Evolutionary conservation across 92 coral and sea anemone species (phyloP), one percentile per base, ranked within the genome.

Genomic region (Parazoanthus swiftii): DNA sequence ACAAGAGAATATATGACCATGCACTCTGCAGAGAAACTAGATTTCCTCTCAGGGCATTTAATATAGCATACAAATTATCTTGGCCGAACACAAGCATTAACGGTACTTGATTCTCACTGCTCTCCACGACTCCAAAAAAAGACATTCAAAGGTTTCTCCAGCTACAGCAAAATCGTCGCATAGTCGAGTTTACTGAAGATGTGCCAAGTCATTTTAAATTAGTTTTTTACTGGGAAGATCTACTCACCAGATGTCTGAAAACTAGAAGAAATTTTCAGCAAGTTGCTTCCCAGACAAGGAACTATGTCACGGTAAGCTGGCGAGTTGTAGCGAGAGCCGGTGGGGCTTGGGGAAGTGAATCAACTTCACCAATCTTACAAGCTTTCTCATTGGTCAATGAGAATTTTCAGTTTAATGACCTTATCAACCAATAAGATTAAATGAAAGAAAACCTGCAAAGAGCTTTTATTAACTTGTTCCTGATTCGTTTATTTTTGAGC

Each of bases 401-500:
- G 39, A 74, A 14, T 13, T 14, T 10, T 74, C 44, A 13, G 10
- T 2, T 13, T 29, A 29, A 29, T 18, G 38, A 26, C 8, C 16
- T 37, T 35, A 36, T 74, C 25, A 36, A n/a, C 77, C 77, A 74
- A 74, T 74, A 39, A 74, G 2, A 76, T 25, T 1, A 23, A 8
- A 1, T 76, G 54, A 8, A 44, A 37, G 79, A 75, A 75, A 76
- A 76, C 8, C 0, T 39, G 29, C 25, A 39, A 74, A 5, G 44
- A 65, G 20, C 13, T 35, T 29, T 43, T 81, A 66, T 70, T 18
- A 26, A 44, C 82, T 44, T 11, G 3, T 43, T 68, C 5, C 66
- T 68, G 20, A 50, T 26, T 84, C n/a, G 78, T 71, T n/a, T 5
- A 29, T 2, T n/a, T 26, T 74, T 84, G 6, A 84, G 68, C 87